A percentile compares a stretch with the other conserved stretches of the same genome.
Conservation (phyloP, 2,888 invertebrate genomes). For the Kuschelorhynchus macadamiae region DNA sequence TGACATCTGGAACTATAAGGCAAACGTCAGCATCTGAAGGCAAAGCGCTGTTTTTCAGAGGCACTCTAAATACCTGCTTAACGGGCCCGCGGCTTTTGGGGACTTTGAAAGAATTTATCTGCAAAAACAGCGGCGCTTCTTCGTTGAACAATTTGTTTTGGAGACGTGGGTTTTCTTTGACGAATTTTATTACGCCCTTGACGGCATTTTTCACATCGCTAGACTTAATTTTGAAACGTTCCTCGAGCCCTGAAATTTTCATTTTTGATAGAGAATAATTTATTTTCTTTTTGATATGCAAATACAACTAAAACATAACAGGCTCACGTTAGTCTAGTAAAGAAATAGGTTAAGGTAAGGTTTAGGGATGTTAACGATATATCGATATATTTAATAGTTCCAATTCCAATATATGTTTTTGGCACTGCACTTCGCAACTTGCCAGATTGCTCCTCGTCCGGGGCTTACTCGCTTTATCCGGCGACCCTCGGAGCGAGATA, state of each 20-base stretch:
- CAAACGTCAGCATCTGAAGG: slow-evolving; percentile 80
- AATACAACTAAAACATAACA: no score
- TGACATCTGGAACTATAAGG: slow-evolving; percentile 83
- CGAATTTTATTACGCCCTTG: slow-evolving; percentile 60
- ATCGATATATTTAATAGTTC: no score
- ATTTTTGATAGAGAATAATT: no score
- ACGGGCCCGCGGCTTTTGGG: slow-evolving; percentile 74
- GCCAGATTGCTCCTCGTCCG: no score
- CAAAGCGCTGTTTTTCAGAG: slow-evolving; percentile 75
- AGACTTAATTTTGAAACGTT: slow-evolving; percentile 27
- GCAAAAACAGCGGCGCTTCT: slow-evolving; percentile 73
- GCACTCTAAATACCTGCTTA: slow-evolving; percentile 71
- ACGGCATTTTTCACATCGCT: slow-evolving; percentile 52
- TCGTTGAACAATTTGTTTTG: slow-evolving; percentile 71
- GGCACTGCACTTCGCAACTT: no score
- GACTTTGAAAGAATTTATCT: slow-evolving; percentile 77
- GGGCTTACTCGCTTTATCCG: no score
- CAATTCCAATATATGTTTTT: no score
- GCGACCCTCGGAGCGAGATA: no score
- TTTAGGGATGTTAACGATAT: no score
- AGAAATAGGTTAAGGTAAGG: no score
- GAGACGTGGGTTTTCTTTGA: slow-evolving; percentile 60
- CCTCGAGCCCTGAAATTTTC: neutral
- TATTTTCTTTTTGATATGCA: no score
- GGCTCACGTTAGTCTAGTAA: no score